Percentiles rank a stretch among this genome's conserved stretches.
phyloP scores from a whole-genome alignment of 2,113 vertebrate genomes.

The Ivindomyrus marchei region DNA sequence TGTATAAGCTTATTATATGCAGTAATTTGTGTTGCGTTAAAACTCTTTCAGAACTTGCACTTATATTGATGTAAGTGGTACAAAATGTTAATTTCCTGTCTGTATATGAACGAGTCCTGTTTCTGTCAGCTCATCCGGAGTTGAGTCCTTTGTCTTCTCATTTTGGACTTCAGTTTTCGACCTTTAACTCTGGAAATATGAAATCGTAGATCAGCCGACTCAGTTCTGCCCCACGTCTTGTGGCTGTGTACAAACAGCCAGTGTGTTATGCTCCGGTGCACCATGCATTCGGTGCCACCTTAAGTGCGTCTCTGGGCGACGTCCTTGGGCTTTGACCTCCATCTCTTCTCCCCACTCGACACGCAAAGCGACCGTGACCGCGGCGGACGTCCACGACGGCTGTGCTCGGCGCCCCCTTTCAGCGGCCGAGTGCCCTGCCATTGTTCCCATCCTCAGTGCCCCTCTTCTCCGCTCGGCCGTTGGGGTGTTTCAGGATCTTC shows the following conservation, averaged over 20 bases:
- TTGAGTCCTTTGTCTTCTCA: not conserved
- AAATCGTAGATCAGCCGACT: not conserved
- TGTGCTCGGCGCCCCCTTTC: slow-evolving; percentile 17
- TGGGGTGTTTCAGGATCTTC: slow-evolving; percentile 43
- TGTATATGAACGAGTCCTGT: not conserved
- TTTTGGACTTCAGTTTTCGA: not conserved
- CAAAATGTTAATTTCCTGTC: not conserved
- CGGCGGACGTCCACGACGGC: slow-evolving; percentile 34
- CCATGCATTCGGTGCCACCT: not conserved
- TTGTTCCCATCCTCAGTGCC: slow-evolving; percentile 35
- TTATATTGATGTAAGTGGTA: not conserved
- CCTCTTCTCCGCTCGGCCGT: slow-evolving; percentile 30
- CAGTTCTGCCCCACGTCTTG: not conserved
- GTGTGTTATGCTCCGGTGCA: not conserved
- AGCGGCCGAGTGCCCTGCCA: slow-evolving; percentile 43
- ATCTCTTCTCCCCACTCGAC: not conserved
- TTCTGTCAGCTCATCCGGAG: not conserved
- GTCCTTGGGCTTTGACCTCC: not conserved
- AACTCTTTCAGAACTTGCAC: not conserved
- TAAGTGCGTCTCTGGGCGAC: not conserved
- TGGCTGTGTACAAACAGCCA: not conserved
- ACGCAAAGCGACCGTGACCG: slow-evolving; percentile 42
- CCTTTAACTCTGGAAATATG: not conserved
- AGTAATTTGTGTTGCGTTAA: not conserved
- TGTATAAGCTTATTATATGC: not conserved